Evolutionary conservation across 1,140 invertebrate genomes (phyloP).

Genomic region (Drosophila quadrilineata): DNA sequence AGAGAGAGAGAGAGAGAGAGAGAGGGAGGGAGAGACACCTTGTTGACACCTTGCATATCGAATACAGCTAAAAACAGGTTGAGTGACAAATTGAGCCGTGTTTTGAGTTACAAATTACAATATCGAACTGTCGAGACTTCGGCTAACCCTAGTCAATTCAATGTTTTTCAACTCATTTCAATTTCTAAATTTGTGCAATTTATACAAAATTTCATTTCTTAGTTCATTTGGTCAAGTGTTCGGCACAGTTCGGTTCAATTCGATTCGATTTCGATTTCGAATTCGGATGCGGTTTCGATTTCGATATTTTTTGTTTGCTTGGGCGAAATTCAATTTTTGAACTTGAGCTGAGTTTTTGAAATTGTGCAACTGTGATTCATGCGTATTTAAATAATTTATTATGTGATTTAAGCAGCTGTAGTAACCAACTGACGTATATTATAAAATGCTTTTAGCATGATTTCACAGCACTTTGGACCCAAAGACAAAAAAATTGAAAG

Average conservation of each 20-base stretch:
- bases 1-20: too few relatives aligned
- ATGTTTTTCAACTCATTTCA: constrained; percentile 10
- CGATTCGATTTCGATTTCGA: not conserved
- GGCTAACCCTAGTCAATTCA: not conserved
- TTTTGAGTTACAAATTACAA: constrained; percentile 23
- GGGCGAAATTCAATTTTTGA: constrained; percentile 61
- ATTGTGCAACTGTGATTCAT: constrained; percentile 53
- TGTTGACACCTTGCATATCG: too few relatives aligned
- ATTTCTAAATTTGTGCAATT: constrained; percentile 39
- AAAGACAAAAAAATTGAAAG: constrained; percentile 16
- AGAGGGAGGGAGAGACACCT: too few relatives aligned
- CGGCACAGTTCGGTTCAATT: constrained; percentile 1
- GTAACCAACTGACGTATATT: constrained; percentile 51
- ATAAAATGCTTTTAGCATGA: constrained; percentile 63
- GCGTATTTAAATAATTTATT: constrained; percentile 71
- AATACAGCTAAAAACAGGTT: too few relatives aligned
- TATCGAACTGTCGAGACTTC: constrained; percentile 10
- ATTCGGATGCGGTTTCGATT: not conserved
- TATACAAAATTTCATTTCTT: constrained; percentile 43
- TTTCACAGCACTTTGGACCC: constrained; percentile 39
- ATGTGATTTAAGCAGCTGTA: constrained; percentile 56
- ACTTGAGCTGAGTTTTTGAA: constrained; percentile 38
- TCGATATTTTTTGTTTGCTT: constrained; percentile 13
- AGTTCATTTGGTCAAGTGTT: constrained; percentile 42
- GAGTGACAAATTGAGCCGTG: constrained; percentile 61